phyloP scores from a whole-genome alignment of 2,113 vertebrate genomes.

The Hyaena hyaena region DNA sequence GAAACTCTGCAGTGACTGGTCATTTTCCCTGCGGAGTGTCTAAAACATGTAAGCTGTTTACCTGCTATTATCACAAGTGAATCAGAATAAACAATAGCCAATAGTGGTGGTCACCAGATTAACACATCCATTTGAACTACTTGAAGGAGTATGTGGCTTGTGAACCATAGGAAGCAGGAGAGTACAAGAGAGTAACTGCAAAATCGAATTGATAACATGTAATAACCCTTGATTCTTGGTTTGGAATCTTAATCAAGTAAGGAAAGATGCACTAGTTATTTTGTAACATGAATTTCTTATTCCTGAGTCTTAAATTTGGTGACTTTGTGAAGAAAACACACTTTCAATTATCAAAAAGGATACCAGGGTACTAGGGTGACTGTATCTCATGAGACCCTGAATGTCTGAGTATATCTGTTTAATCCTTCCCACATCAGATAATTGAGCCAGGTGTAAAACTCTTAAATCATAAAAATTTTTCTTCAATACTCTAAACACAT shows the following conservation, averaged over 20 bases:
- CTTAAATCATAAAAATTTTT: background rate
- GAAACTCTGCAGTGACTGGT: background rate
- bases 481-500: background rate
- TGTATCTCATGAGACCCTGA: background rate
- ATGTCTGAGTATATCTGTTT: background rate
- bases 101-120: background rate
- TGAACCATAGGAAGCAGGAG: background rate
- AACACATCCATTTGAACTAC: background rate
- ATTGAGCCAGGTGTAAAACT: slow-evolving; percentile 13
- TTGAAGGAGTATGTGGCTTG: background rate
- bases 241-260: background rate
- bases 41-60: background rate
- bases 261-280: background rate
- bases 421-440: background rate
- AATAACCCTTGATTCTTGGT: background rate
- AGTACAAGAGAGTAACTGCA: background rate
- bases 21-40: background rate
- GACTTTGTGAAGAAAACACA: background rate
- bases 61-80: background rate
- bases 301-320: background rate
- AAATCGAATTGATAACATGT: background rate
- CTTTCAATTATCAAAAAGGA: background rate
- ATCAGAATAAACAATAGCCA: background rate
- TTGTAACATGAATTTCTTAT: background rate
- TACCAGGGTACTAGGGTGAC: background rate